Evolutionary conservation across 2,113 vertebrate genomes (phyloP).

Genomic region (Clupea harengus): DNA sequence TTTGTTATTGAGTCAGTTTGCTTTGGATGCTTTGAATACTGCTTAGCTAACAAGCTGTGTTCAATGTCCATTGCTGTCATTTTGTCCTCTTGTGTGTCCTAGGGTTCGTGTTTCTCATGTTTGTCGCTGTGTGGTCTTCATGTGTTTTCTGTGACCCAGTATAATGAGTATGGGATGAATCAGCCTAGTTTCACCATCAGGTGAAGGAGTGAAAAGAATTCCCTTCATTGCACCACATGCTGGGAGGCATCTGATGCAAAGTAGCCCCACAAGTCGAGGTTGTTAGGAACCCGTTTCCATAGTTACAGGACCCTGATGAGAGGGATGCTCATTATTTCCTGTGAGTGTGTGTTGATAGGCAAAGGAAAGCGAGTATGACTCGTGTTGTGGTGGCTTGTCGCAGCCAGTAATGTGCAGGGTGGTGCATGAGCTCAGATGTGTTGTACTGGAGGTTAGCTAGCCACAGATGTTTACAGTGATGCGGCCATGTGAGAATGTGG

Average conservation of each 20-base stretch:
- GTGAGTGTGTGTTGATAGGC: not conserved
- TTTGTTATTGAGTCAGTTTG: too few relatives aligned
- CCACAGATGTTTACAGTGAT: not conserved
- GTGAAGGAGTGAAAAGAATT: not conserved
- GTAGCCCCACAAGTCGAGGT: not conserved
- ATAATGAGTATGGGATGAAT: not conserved
- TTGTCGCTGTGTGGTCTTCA: not conserved
- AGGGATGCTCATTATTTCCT: not conserved
- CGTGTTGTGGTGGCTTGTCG: not conserved
- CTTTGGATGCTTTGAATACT: too few relatives aligned
- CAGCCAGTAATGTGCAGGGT: not conserved
- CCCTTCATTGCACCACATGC: not conserved
- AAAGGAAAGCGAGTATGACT: not conserved
- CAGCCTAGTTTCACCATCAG: not conserved
- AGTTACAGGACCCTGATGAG: not conserved
- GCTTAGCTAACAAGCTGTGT: not conserved
- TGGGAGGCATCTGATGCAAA: not conserved
- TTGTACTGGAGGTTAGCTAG: not conserved
- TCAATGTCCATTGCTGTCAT: not conserved
- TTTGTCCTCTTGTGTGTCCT: not conserved
- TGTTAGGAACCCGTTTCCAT: not conserved
- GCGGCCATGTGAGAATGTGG: not conserved
- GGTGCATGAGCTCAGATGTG: slow-evolving; percentile 10
- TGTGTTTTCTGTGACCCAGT: not conserved
- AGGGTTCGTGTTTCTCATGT: not conserved